Percentiles rank a stretch among this genome's conserved stretches.
Conservation (phyloP, 1,140 invertebrate species). For the Tribolium castaneum region DNA sequence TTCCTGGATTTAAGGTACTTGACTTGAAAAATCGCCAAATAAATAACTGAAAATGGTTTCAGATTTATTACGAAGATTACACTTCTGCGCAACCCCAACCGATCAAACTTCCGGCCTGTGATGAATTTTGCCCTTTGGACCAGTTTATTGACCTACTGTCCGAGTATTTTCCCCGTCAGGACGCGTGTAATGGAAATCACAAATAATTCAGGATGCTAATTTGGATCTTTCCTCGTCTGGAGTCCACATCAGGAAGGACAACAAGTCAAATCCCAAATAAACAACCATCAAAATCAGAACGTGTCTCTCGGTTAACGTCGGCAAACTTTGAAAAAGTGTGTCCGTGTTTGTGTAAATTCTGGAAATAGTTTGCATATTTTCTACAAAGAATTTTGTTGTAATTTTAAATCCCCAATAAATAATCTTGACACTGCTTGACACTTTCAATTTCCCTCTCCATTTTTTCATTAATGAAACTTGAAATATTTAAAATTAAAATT, state of each 20-base stretch:
- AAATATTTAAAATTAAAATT: not conserved
- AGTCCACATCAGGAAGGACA: not conserved
- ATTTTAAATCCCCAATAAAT: not conserved
- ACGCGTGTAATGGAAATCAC: not conserved
- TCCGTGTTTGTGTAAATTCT: not conserved
- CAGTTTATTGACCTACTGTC: conserved; percentile 46
- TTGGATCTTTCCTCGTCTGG: not conserved
- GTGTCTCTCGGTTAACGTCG: not conserved
- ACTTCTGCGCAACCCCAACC: conserved; percentile 38
- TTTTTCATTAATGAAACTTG: not conserved
- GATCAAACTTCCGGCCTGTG: conserved; percentile 50
- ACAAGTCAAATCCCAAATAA: not conserved
- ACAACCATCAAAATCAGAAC: not conserved
- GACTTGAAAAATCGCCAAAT: not conserved
- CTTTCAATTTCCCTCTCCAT: not conserved
- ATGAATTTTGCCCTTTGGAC: conserved; percentile 54
- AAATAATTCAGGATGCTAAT: not conserved
- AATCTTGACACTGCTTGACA: not conserved
- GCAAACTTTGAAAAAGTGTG: too few species aligned
- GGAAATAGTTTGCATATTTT: not conserved
- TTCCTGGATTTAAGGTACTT: conserved; percentile 44
- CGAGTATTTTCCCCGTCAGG: conserved; percentile 40
- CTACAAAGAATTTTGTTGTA: not conserved
- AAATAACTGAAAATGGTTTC: conserved; percentile 31
- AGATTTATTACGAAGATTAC: conserved; percentile 56